Conservation (phyloP, 2,888 invertebrate species). For the Agrilus mali region DNA sequence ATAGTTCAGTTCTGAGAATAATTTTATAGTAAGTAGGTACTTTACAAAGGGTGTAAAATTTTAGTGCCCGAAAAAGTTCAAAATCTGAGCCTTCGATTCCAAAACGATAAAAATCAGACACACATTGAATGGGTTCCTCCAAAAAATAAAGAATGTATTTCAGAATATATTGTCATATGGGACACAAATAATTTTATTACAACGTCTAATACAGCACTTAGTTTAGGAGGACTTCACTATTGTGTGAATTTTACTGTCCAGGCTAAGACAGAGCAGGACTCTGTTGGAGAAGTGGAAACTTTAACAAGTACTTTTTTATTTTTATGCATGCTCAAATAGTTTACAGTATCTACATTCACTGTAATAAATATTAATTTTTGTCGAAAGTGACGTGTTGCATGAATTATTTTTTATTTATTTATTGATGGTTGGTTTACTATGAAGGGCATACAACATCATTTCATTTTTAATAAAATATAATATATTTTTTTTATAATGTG, state of each 20-base stretch:
- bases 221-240: neutral
- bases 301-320: neutral
- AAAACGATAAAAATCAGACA: constrained; percentile 1
- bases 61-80: constrained; percentile 9
- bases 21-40: too few relatives aligned
- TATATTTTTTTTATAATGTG: too few relatives aligned
- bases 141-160: constrained; percentile 1
- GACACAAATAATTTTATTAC: neutral
- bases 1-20: too few relatives aligned
- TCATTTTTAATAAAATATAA: too few relatives aligned
- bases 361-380: too few relatives aligned
- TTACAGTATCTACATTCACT: too few relatives aligned
- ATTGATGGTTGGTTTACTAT: too few relatives aligned
- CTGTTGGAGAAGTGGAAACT: neutral
- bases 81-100: constrained; percentile 1
- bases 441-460: too few relatives aligned
- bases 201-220: neutral
- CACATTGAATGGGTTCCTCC: constrained; percentile 4
- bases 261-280: neutral
- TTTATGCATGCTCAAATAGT: too few relatives aligned
- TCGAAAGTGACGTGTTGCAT: too few relatives aligned
- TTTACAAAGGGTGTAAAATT: neutral
- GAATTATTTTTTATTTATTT: too few relatives aligned
- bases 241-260: constrained; percentile 1
- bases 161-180: constrained; percentile 1